These are phyloP conservation scores for Athalia circularis DNA, from an alignment of 2,888 invertebrate genomes.

Conservation along the genomic window DNA sequence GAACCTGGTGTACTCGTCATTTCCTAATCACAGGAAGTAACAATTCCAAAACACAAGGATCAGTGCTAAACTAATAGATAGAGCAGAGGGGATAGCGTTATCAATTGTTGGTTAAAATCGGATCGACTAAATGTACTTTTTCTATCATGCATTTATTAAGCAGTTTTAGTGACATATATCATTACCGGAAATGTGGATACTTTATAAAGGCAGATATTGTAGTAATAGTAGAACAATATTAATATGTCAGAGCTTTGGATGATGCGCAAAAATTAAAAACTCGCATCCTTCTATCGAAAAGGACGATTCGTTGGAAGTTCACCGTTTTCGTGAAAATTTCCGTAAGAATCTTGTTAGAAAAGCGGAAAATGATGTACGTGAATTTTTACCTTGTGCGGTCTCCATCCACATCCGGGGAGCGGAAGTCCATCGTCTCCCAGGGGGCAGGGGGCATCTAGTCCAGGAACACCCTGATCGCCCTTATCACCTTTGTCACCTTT, in stretches of 20 bases:
- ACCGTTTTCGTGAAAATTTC: background rate
- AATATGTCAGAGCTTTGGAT: too few relatives aligned
- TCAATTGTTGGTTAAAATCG: background rate
- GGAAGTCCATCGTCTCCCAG: slow-evolving; percentile 96
- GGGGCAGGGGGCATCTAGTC: slow-evolving; percentile 99
- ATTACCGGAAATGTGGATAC: too few relatives aligned
- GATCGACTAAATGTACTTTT: background rate
- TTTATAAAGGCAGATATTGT: too few relatives aligned
- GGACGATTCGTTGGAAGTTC: too few relatives aligned
- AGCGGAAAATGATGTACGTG: background rate
- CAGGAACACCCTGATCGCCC: slow-evolving; percentile 97
- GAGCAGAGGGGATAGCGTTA: background rate
- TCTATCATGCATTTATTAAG: too few relatives aligned
- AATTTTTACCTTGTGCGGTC: slow-evolving; percentile 85
- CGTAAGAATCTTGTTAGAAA: background rate
- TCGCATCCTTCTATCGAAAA: too few relatives aligned
- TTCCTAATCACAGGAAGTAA: slow-evolving; percentile 67
- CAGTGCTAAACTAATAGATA: background rate
- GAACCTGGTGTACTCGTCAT: slow-evolving; percentile 74
- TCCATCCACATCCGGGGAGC: slow-evolving; percentile 96
- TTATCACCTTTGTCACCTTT: slow-evolving; percentile 95
- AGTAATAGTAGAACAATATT: too few relatives aligned
- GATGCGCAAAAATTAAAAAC: too few relatives aligned
- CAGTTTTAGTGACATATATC: too few relatives aligned
- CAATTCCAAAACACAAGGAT: slow-evolving; percentile 58